Conservation (phyloP, 2,797 vertebrate species). For the Manis crassicaudata region DNA sequence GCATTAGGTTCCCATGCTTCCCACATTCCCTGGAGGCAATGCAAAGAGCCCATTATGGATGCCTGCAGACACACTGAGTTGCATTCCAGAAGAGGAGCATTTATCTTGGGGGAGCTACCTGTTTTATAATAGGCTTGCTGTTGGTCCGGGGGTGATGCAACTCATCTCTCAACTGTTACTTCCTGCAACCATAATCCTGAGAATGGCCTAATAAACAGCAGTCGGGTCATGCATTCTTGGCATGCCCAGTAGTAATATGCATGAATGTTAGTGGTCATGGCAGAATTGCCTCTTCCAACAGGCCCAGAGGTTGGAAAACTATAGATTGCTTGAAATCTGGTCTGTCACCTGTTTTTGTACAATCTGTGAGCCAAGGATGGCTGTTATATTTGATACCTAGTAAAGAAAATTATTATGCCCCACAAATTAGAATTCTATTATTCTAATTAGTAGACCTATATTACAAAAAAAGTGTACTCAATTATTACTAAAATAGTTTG, state of each 20-base stretch:
- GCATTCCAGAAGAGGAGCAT: background rate
- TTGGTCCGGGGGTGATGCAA: background rate
- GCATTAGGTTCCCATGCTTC: background rate
- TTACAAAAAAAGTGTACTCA: background rate
- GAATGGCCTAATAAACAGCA: background rate
- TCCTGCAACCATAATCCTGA: background rate
- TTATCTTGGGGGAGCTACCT: background rate
- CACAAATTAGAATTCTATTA: background rate
- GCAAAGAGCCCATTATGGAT: background rate
- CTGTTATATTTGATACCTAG: background rate
- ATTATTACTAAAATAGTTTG: background rate
- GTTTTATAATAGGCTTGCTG: background rate
- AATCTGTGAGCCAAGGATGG: background rate
- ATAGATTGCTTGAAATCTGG: background rate
- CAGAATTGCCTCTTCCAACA: background rate
- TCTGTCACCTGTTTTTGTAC: background rate
- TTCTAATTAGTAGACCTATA: background rate
- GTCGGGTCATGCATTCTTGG: background rate
- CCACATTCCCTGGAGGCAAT: too few species aligned
- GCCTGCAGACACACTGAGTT: background rate
- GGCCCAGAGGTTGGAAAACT: background rate
- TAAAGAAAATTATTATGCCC: background rate
- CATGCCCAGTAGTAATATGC: background rate
- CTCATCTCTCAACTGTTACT: background rate
- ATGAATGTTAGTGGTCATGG: accelerated